A percentile compares a stretch with the other conserved stretches of the same genome.
Conservation (phyloP, 2,113 vertebrate genomes). For the Triplophysa tibetana region DNA sequence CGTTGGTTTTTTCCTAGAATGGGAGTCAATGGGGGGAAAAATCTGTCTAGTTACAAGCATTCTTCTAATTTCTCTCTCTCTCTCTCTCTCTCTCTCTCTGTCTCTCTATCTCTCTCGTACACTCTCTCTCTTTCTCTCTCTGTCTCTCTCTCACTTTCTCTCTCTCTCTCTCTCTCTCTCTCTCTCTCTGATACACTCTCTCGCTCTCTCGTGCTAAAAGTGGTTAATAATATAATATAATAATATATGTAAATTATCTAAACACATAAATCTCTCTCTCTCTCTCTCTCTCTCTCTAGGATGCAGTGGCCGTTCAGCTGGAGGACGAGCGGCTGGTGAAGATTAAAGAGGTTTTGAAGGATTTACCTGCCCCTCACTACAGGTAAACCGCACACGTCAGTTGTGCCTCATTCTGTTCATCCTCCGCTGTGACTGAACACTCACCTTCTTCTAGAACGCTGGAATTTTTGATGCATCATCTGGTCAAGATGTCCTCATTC, state of each 20-base stretch:
- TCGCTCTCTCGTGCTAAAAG: too few relatives aligned
- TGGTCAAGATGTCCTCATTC: slow-evolving; percentile 83
- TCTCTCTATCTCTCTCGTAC: not conserved
- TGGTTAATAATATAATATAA: too few relatives aligned
- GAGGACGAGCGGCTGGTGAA: slow-evolving; percentile 88
- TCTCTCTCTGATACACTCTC: not conserved
- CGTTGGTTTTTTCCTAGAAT: too few relatives aligned
- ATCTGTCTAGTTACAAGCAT: too few relatives aligned
- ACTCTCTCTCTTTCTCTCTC: not conserved
- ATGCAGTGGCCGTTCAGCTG: slow-evolving; percentile 85
- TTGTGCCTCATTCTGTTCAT: too few relatives aligned
- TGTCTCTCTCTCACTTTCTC: not conserved
- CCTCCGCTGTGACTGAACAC: not conserved
- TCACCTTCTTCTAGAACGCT: slow-evolving; percentile 79
- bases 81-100: not conserved
- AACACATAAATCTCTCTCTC: too few relatives aligned
- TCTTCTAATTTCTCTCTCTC: not conserved
- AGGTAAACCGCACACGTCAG: slow-evolving; percentile 67
- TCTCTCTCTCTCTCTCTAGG: slow-evolving; percentile 66
- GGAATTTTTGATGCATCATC: slow-evolving; percentile 88
- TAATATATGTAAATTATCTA: too few relatives aligned
- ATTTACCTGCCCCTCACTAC: slow-evolving; percentile 82
- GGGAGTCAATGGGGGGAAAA: too few relatives aligned
- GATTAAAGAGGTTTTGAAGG: slow-evolving; percentile 86
- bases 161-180: not conserved